Base-by-base conservation (phyloP, 2,797 vertebrate genomes). In the Remorina albescens region DNA sequence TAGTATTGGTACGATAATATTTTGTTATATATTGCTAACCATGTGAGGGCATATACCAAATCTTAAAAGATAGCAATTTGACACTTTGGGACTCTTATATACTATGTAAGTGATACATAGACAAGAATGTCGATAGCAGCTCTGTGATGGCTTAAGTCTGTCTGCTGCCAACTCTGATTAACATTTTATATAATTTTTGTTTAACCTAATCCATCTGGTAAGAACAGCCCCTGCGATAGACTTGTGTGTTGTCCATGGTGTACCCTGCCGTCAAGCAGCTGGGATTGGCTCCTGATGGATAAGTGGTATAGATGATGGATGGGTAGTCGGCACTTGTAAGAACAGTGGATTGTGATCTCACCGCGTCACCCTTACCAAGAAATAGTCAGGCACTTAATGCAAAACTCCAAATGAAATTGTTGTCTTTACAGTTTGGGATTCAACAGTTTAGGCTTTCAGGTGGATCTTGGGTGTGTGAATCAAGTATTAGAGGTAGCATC, bases 1-100 rank as follows among this genome's bases (percentile, higher is more conserved):
- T 65, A 62, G 71, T 73, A 86, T 81, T 82, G 76, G 74, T 81
- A 65, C 58, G 51, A 63, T 47, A 23, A 47, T n/a, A n/a, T n/a
- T n/a, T n/a, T n/a, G n/a, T n/a, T n/a, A n/a, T n/a, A n/a, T n/a
- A n/a, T n/a, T n/a, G n/a, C n/a, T n/a, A n/a, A n/a, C n/a, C n/a
- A n/a, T n/a, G n/a, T n/a, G n/a, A n/a, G n/a, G n/a, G n/a, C n/a
- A n/a, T n/a, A n/a, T n/a, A n/a, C n/a, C n/a, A n/a, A n/a, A n/a
- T n/a, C n/a, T n/a, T n/a, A n/a, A n/a, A n/a, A n/a, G n/a, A n/a
- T n/a, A n/a, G n/a, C n/a, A n/a, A 47, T 6, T 65, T 0, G 2
- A 44, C 1, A 42, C n/a, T 47, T 51, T 11, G 8, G 21, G 18
- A 74, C 15, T 1, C 13, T 26, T 50, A 15, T 15, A 15, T 25